Base-by-base conservation (phyloP, 2,113 vertebrate genomes). In the Otocyon megalotis region DNA sequence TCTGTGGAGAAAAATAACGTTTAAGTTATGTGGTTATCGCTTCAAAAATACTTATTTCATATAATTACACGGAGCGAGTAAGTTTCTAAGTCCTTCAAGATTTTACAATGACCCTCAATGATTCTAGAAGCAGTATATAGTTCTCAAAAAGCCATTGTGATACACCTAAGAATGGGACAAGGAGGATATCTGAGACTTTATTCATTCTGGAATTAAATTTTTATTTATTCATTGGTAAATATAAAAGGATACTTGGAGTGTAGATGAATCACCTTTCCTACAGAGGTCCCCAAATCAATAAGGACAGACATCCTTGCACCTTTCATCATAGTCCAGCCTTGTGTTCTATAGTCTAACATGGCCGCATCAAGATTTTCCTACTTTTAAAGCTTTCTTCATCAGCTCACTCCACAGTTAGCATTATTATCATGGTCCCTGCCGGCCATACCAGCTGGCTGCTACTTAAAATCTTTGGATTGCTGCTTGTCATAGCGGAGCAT, bases 41-140 rank as follows among this genome's bases (percentile, higher is more conserved):
- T 96, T 96, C 37, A 81, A 96, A 97, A 96, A 90, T 90, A 71
- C 17, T 58, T 62, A 81, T 82, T 96, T 88, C 15, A 19, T 53
- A 81, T 92, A 93, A 97, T 90, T 83, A 90, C 11, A 79, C 26
- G 14, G n/a, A 63, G 63, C 11, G 92, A 82, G n/a, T 82, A 90
- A 15, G 19, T 87, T 72, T 83, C 48, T 67, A 94, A 92, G 54
- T 82, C 20, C 53, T 96, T 81, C 17, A 93, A 65, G 83, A 60
- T 8, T 80, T 89, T 95, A 32, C 9, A 90, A 19, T 82, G 63
- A 72, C 50, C 80, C 53, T 58, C 15, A 72, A 84, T 12, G 30
- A 12, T 82, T 76, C 76, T 95, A 43, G 63, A 90, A 97, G 50
- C 43, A 74, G 16, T 84, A 19, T 37, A 8, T 56, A 76, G 26